Base-by-base conservation (phyloP, 2,113 vertebrate species). In the Indicator maculatus region DNA sequence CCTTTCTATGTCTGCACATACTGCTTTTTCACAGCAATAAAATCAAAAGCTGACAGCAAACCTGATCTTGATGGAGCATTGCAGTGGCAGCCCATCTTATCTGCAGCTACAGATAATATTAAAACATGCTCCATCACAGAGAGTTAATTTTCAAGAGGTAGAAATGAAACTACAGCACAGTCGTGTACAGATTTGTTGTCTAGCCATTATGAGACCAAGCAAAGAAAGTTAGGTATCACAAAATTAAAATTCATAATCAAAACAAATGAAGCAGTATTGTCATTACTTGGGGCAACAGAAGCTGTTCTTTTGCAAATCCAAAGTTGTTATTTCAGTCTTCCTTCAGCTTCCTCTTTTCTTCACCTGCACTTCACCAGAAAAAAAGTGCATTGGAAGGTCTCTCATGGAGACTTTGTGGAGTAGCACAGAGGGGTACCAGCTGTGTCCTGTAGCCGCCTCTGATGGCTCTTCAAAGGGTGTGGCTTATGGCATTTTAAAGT, bases 201-300 rank as follows among this genome's bases (percentile, higher is more conserved):
- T 90, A 71, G 60, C 83, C 76, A 64, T 92, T 88, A 21, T 10
- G 5, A 92, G 47, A 27, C 70, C 63, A 75, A 88, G 39, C 39
- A 87, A 79, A 47, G 41, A 72, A 90, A 83, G 85, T 47, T 28
- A 72, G 33, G 52, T 75, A 47, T 88, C 53, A 75, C 47, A 88
- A 76, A 83, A 89, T 45, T 60, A 41, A 73, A 91, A 92, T 86
- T 74, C 17, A 30, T 36, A 74, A 47, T 88, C 47, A 81, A 90
- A 92, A 50, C 53, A 83, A 90, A 80, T 50, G 47, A 92, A 84
- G 81, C 36, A 78, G 41, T 65, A 44, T 47, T 69, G 6, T 56
- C 81, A 58, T 86, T 86, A 58, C 73, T 60, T 53, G 21, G 38
- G 41, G 47, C 33, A 69, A 36, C 19, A 71, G 58, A 86, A 74